Evolutionary conservation across 2,113 vertebrate genomes (phyloP).

Genomic region (Leucoraja erinaceus): DNA sequence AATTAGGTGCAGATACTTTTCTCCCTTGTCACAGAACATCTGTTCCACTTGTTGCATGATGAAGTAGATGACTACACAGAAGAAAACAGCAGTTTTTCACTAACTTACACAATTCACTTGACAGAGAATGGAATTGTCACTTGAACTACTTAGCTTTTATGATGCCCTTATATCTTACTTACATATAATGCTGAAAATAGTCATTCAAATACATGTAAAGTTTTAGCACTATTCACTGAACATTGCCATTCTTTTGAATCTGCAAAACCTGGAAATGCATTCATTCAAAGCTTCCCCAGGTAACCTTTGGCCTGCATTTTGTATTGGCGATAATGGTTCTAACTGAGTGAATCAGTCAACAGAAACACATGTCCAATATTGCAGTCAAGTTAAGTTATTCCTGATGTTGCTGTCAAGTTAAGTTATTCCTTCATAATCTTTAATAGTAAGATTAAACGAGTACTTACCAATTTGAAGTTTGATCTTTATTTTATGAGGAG

Average conservation of each 20-base stretch:
- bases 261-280: neutral
- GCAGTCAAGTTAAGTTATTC: neutral
- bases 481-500: no score
- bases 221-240: neutral
- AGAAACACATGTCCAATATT: neutral
- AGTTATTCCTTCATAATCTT: neutral
- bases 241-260: neutral
- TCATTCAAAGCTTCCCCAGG: no score
- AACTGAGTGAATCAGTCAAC: no score
- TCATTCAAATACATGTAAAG: neutral
- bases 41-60: conserved; percentile 3
- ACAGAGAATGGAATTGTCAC: neutral
- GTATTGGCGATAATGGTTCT: neutral
- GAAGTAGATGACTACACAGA: conserved; percentile 13
- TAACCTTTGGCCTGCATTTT: neutral
- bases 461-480: no score
- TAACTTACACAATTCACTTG: neutral
- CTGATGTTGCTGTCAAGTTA: neutral
- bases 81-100: neutral
- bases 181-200: neutral
- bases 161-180: neutral
- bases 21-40: conserved; percentile 24
- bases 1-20: neutral
- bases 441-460: no score
- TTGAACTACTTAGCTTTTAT: neutral